These are phyloP conservation scores for Ardeotis arabs DNA, from an alignment of 2,113 vertebrate genomes.

Conservation along the genomic window DNA sequence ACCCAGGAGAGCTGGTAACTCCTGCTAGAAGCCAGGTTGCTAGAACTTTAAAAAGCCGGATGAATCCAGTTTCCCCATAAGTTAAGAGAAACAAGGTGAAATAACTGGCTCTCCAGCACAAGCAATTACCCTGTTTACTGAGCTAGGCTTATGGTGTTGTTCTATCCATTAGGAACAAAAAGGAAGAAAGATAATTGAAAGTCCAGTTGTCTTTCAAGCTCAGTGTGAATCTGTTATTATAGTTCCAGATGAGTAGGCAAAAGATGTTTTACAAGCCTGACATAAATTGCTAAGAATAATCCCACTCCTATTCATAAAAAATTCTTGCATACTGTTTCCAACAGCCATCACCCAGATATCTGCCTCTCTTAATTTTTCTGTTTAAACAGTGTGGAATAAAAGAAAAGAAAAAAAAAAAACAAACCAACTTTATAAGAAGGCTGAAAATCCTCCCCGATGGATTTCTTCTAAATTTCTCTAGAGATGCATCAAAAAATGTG, in stretches of 20 bases:
- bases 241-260: neutral
- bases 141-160: neutral
- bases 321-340: neutral
- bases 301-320: neutral
- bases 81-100: neutral
- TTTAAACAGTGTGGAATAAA: neutral
- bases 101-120: neutral
- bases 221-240: neutral
- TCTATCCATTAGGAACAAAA: neutral
- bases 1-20: neutral
- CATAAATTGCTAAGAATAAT: constrained; percentile 3
- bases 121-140: neutral
- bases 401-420: fast-evolving
- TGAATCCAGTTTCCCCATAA: neutral
- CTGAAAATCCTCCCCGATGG: neutral
- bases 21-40: neutral
- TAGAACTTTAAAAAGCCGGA: neutral
- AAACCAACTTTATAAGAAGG: neutral
- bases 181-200: neutral
- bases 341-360: neutral
- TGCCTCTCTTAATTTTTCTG: neutral
- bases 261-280: neutral
- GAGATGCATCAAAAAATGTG: neutral
- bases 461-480: neutral
- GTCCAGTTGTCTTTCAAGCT: neutral